Conservation (phyloP, 2,888 invertebrate genomes). For the Hartigia nigra region DNA sequence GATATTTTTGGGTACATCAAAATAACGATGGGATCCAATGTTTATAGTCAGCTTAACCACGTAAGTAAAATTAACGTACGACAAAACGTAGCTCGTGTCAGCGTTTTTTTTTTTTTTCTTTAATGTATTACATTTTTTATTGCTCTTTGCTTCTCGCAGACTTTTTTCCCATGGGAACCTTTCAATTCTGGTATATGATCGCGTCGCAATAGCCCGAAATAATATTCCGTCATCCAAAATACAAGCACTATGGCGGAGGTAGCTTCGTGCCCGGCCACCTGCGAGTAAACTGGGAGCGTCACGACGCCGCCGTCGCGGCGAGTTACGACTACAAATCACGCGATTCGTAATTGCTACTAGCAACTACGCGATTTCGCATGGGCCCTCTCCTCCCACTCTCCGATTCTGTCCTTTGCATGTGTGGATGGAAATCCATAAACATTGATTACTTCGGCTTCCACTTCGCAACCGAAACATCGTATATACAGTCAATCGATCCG, state of each 20-base stretch:
- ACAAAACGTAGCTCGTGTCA: background rate
- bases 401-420: constrained; percentile 35
- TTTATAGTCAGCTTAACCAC: background rate
- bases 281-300: constrained; percentile 61
- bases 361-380: constrained; percentile 59
- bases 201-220: constrained; percentile 28
- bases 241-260: constrained; percentile 39
- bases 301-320: constrained; percentile 64
- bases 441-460: constrained; percentile 52
- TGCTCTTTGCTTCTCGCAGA: background rate
- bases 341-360: constrained; percentile 65
- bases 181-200: background rate
- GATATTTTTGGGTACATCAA: background rate
- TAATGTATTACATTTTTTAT: no score
- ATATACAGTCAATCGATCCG: background rate
- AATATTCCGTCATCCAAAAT: constrained; percentile 53
- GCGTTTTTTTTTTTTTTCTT: no score
- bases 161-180: background rate
- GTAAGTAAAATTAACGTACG: background rate
- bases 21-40: background rate
- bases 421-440: constrained; percentile 57
- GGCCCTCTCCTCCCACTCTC: constrained; percentile 23
- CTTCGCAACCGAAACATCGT: constrained; percentile 4
- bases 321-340: constrained; percentile 65
- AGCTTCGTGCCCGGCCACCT: constrained; percentile 62